A percentile compares a stretch with the other conserved stretches of the same genome.
Conservation (phyloP, 1,140 invertebrate genomes). For the Archivesica marissinica region DNA sequence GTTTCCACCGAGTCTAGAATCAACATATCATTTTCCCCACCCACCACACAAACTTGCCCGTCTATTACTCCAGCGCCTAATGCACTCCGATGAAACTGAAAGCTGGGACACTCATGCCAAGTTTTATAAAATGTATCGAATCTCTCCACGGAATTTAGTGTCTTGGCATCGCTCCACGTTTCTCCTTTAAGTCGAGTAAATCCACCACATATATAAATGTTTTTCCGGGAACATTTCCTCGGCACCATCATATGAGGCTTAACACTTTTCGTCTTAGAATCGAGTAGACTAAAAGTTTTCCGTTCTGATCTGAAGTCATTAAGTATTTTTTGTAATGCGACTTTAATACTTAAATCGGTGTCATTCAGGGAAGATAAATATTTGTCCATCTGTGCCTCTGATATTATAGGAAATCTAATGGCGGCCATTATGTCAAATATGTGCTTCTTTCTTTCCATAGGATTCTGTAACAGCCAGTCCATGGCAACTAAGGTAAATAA, state of each 20-base stretch:
- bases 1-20: conserved; percentile 94
- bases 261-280: conserved; percentile 9
- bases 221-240: conserved; percentile 85
- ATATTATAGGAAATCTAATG: conserved; percentile 72
- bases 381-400: conserved; percentile 65
- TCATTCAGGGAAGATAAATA: conserved; percentile 61
- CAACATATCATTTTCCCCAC: conserved; percentile 89
- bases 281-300: conserved; percentile 39
- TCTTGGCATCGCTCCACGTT: conserved; percentile 76
- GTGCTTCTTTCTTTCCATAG: conserved; percentile 55
- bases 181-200: conserved; percentile 82
- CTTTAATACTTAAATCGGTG: conserved; percentile 67
- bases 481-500: conserved; percentile 65
- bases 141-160: conserved; percentile 70
- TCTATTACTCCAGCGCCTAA: conserved; percentile 69
- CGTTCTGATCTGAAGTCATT: conserved; percentile 25
- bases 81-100: conserved; percentile 69
- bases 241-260: conserved; percentile 59
- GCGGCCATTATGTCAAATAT: conserved; percentile 72
- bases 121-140: conserved; percentile 71
- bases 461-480: conserved; percentile 71
- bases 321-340: conserved; percentile 63
- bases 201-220: conserved; percentile 75
- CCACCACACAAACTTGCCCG: conserved; percentile 71
- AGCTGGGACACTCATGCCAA: conserved; percentile 66